Conservation (phyloP, 1,140 invertebrate species). For the Aphelenchoides fujianensis region DNA sequence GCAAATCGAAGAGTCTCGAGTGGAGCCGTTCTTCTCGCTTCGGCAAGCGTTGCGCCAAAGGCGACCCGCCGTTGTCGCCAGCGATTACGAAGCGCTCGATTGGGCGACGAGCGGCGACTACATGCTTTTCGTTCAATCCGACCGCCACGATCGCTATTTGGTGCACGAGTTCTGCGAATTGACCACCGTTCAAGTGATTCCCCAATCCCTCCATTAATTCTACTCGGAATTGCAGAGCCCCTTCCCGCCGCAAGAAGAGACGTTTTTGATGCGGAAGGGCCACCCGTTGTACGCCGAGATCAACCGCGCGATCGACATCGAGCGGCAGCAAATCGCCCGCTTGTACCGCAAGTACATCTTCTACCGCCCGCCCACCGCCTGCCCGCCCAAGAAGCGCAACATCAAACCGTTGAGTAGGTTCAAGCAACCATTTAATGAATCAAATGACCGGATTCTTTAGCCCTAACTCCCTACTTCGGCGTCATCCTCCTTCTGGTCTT, state of each 20-base stretch:
- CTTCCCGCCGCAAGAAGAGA: not conserved
- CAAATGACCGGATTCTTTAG: conserved; percentile 10
- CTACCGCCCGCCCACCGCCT: not conserved
- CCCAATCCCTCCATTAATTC: not conserved
- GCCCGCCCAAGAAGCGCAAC: not conserved
- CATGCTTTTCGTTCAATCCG: not conserved
- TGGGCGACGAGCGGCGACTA: not conserved
- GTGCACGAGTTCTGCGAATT: not conserved
- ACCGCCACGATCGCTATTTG: not conserved
- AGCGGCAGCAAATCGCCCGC: not conserved
- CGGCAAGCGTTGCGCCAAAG: not conserved
- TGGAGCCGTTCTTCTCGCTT: not conserved
- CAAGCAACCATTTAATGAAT: not conserved
- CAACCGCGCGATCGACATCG: not conserved
- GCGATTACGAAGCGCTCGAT: not conserved
- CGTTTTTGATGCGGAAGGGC: conserved; percentile 7
- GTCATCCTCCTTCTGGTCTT: not conserved
- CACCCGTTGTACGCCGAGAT: not conserved
- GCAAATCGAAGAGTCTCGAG: not conserved
- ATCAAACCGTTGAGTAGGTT: conserved; percentile 9
- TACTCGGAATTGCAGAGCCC: not conserved
- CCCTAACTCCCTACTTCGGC: not conserved
- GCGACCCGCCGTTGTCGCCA: not conserved
- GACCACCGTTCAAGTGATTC: not conserved
- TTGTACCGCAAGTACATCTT: not conserved